These are phyloP conservation scores for Leptinotarsa defecta DNA, from an alignment of 1,140 invertebrate species.

Conservation along the genomic window DNA sequence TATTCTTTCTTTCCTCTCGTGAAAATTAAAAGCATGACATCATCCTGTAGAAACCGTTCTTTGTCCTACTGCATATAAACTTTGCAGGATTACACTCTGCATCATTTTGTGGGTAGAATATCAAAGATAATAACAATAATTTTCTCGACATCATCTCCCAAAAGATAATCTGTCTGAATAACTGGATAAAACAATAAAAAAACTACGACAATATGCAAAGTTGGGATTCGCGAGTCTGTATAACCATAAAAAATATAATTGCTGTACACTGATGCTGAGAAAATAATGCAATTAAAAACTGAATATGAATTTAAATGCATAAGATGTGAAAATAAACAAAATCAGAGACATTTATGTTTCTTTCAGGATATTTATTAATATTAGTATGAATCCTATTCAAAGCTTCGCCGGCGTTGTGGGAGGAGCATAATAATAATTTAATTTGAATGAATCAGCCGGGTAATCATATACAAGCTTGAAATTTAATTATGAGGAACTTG, in stretches of 20 bases:
- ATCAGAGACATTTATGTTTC: conserved; percentile 23
- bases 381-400: conserved; percentile 12
- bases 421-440: conserved; percentile 25
- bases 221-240: neutral
- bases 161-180: neutral
- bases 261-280: conserved; percentile 10
- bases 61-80: no score
- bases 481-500: conserved; percentile 10
- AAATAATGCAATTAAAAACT: conserved; percentile 30
- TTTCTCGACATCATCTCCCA: neutral
- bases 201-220: neutral
- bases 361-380: conserved; percentile 28
- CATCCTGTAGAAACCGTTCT: no score
- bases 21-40: no score
- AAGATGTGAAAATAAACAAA: conserved; percentile 26
- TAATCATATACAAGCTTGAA: conserved; percentile 13
- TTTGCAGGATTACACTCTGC: no score
- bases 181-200: neutral
- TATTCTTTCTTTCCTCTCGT: no score
- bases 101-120: no score
- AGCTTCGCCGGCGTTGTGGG: conserved; percentile 19
- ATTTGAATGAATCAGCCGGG: conserved; percentile 10
- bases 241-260: conserved; percentile 15
- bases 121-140: neutral
- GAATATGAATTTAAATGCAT: conserved; percentile 30